These are phyloP conservation scores for Tryphoninae sp. DNA, from an alignment of 2,888 invertebrate species.

Conservation along the genomic window DNA sequence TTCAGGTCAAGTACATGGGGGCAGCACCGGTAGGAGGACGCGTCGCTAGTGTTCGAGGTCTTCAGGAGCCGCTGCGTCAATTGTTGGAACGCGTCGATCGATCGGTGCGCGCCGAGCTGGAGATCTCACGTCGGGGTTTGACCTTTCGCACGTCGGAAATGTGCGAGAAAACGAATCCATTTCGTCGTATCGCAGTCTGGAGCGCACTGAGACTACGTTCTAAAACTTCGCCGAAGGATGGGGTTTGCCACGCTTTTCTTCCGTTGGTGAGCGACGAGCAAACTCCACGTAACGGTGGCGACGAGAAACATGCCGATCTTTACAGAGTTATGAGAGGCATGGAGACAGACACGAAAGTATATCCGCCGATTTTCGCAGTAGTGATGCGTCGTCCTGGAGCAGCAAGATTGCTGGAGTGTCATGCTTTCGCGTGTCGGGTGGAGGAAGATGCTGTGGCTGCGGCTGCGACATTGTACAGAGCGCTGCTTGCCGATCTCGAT, in stretches of 20 bases:
- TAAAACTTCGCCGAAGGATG: slow-evolving; percentile 70
- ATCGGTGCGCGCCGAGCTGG: slow-evolving; percentile 76
- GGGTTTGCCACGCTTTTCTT: slow-evolving; percentile 89
- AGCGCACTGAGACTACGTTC: slow-evolving; percentile 90
- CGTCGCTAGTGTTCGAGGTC: slow-evolving; percentile 91
- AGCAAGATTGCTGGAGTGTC: slow-evolving; percentile 92
- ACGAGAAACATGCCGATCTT: slow-evolving; percentile 83
- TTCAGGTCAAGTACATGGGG: slow-evolving; percentile 90
- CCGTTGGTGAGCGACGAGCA: slow-evolving; percentile 84
- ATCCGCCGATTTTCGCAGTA: slow-evolving; percentile 94
- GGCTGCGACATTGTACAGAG: slow-evolving; percentile 94
- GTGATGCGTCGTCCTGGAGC: slow-evolving; percentile 92
- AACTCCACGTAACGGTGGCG: slow-evolving; percentile 85
- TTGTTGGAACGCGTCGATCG: slow-evolving; percentile 74
- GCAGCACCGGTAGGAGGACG: slow-evolving; percentile 90
- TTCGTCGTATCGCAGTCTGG: slow-evolving; percentile 96
- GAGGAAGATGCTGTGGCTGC: slow-evolving; percentile 96
- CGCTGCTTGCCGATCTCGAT: slow-evolving; percentile 86
- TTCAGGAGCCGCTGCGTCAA: slow-evolving; percentile 89
- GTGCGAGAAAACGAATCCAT: slow-evolving; percentile 86
- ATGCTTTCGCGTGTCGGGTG: slow-evolving; percentile 94
- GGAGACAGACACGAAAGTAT: slow-evolving; percentile 81
- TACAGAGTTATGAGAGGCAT: slow-evolving; percentile 80
- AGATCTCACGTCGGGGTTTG: slow-evolving; percentile 78
- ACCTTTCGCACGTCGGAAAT: slow-evolving; percentile 76